Base-by-base conservation (phyloP, 64 coral and sea anemone species). In the Montipora capricornis region DNA sequence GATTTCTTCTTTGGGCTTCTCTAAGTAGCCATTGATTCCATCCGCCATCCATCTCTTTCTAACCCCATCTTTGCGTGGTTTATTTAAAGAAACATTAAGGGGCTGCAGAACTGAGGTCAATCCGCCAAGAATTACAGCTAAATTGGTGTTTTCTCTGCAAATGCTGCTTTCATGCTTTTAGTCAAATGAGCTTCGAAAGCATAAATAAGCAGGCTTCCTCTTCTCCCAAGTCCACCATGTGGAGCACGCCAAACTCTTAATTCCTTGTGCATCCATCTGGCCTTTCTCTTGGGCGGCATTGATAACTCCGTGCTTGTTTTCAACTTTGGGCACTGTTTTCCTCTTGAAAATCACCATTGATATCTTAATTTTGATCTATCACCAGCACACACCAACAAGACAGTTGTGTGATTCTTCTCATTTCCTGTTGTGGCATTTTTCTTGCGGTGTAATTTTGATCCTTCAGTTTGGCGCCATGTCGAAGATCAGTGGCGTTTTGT, bases 81-180 rank as follows among this genome's bases (percentile, higher is more conserved):
- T 85, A 15, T 87, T 87, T 24, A 87, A 19, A 59, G 73, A 71
- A 48, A 46, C 68, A 89, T 89, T 74, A 26, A 92, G 61, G 6
- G 90, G 90, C 68, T 92, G 90, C 16, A 92, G 52, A 46, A 93
- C n/a, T 20, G 91, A 86, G 19, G 91, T 86, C 47, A 93, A 75
- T 68, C 82, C 80, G 22, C 90, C 37, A 73, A 78, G 49, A 91
- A 82, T 80, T 73, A 67, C 37, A 20, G 77, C 61, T 2, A 91
- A 51, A 20, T 82, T 81, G 1, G 89, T 82, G 58, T 47, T 69
- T 82, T 91, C 61, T 82, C 46, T 24, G 50, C 1, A 9, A 92
- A 15, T 64, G 90, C 49, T 22, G 62, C 64, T 78, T 84, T 92
- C 48, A 83, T 64, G 2, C 46, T 76, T 59, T 91, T 66, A 45